Conservation (phyloP, 2,797 vertebrate genomes). For the Sandelia bainsii region DNA sequence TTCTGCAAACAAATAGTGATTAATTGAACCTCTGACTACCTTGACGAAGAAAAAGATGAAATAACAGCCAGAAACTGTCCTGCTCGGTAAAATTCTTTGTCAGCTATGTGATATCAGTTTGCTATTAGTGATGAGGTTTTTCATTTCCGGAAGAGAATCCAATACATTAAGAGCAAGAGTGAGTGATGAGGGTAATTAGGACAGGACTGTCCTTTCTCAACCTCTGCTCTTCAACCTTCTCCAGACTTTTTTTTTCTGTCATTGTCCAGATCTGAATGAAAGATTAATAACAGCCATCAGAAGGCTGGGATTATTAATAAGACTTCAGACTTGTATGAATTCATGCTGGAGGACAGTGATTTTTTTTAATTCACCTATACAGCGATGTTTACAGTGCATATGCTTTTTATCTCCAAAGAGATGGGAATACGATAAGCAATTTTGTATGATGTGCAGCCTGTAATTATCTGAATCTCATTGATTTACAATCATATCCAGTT, state of each 20-base stretch:
- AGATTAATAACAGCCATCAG: slow-evolving; percentile 69
- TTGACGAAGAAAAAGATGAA: slow-evolving; percentile 44
- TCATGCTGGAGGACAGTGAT: slow-evolving; percentile 10
- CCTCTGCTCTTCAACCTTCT: slow-evolving; percentile 79
- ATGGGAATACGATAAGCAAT: slow-evolving; percentile 27
- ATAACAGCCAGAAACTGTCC: slow-evolving; percentile 44
- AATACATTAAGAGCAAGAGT: slow-evolving; percentile 66
- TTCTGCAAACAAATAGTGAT: slow-evolving; percentile 46
- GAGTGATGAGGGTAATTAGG: slow-evolving; percentile 84
- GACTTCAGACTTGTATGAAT: slow-evolving; percentile 26
- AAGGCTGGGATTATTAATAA: slow-evolving; percentile 64
- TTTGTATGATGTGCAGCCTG: slow-evolving; percentile 29
- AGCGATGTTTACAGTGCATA: slow-evolving; percentile 26
- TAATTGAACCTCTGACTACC: slow-evolving; percentile 58
- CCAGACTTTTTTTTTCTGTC: slow-evolving; percentile 59
- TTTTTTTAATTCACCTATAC: slow-evolving; percentile 4
- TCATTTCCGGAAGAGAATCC: slow-evolving; percentile 69
- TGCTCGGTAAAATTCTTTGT: slow-evolving; percentile 44
- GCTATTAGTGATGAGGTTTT: slow-evolving; percentile 67
- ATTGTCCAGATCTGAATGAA: slow-evolving; percentile 57
- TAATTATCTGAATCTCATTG: slow-evolving; percentile 60
- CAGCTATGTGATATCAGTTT: slow-evolving; percentile 50
- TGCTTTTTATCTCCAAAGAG: slow-evolving; percentile 33
- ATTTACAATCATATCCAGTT: slow-evolving; percentile 42
- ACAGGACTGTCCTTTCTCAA: slow-evolving; percentile 68